Evolutionary conservation across 2,113 vertebrate genomes (phyloP).

Genomic region (Ailurus styani): DNA sequence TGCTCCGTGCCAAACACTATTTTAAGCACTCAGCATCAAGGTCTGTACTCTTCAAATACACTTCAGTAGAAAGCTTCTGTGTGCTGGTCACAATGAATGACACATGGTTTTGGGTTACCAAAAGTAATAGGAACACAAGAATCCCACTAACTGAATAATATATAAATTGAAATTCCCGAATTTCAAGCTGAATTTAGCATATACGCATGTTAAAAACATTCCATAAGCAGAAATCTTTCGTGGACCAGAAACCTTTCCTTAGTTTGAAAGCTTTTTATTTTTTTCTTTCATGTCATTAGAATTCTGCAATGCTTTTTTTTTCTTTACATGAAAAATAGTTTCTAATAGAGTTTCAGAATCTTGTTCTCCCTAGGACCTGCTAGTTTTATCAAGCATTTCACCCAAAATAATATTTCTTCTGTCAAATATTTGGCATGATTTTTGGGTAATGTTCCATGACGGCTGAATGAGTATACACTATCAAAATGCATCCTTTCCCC

Average conservation of each 20-base stretch:
- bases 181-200: not conserved
- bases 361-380: constrained; percentile 20
- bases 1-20: not conserved
- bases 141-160: not conserved
- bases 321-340: not conserved
- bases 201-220: not conserved
- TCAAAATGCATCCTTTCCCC: constrained; percentile 21
- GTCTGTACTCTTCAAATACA: not conserved
- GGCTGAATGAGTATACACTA: constrained; percentile 39
- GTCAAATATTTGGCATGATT: constrained; percentile 11
- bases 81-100: not conserved
- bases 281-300: not conserved
- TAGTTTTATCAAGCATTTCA: constrained; percentile 32
- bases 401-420: constrained; percentile 58
- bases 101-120: not conserved
- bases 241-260: not conserved
- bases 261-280: not conserved
- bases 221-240: not conserved
- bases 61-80: not conserved
- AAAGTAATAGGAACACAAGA: not conserved
- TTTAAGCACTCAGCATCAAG: not conserved
- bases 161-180: too few relatives aligned
- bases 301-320: not conserved
- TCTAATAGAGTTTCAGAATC: not conserved
- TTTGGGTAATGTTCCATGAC: constrained; percentile 47